Conservation (phyloP, 2,797 vertebrate species). For the Aulostomus chinensis region DNA sequence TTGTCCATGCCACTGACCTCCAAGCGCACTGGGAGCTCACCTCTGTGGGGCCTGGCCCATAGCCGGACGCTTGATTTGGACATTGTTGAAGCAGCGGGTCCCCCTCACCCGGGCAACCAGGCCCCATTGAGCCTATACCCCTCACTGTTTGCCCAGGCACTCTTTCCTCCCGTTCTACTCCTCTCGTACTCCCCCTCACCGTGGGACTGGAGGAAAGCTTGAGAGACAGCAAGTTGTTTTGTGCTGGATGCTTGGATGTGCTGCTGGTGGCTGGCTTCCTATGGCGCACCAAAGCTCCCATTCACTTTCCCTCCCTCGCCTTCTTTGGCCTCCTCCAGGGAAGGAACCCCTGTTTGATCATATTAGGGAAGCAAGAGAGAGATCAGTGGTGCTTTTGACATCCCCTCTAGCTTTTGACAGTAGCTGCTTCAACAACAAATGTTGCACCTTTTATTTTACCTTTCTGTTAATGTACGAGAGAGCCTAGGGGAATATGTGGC, state of each 20-base stretch:
- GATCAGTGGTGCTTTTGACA: slow-evolving; percentile 65
- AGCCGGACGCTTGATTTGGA: slow-evolving; percentile 72
- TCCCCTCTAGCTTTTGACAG: slow-evolving; percentile 69
- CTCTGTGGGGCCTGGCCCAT: slow-evolving; percentile 59
- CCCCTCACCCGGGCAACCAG: slow-evolving; percentile 78
- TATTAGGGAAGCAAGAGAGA: slow-evolving; percentile 67
- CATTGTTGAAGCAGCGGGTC: slow-evolving; percentile 73
- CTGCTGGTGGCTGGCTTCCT: slow-evolving; percentile 71
- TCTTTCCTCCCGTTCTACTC: slow-evolving; percentile 34
- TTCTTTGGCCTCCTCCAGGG: slow-evolving; percentile 57
- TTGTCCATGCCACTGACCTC: slow-evolving; percentile 65
- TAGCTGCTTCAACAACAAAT: no score
- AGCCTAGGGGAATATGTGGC: slow-evolving; percentile 55
- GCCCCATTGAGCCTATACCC: slow-evolving; percentile 71
- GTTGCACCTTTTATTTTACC: no score
- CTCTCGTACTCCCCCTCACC: slow-evolving; percentile 4
- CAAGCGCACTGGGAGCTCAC: slow-evolving; percentile 52
- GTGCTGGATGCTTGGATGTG: slow-evolving; percentile 64
- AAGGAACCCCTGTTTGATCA: slow-evolving; percentile 74
- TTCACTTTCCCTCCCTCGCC: slow-evolving; percentile 48
- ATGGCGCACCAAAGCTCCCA: slow-evolving; percentile 62
- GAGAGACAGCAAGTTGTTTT: slow-evolving; percentile 64
- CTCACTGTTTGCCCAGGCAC: slow-evolving; percentile 74
- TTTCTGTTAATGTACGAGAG: no score
- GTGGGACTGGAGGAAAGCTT: slow-evolving; percentile 56